Evolutionary conservation across 2,888 invertebrate genomes (phyloP).

Genomic region (Sinhomidia bicolor): DNA sequence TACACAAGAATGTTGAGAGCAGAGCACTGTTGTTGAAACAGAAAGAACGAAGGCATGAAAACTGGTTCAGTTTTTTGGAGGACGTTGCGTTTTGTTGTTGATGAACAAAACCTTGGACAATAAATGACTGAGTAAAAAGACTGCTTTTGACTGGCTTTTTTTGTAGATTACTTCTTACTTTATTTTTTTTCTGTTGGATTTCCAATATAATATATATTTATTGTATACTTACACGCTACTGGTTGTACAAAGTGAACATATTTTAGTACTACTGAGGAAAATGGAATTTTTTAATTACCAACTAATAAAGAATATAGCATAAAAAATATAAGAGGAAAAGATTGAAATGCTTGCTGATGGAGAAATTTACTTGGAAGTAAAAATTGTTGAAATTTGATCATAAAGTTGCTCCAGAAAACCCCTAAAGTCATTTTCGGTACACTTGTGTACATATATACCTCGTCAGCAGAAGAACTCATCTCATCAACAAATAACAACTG

Average conservation of each 20-base stretch:
- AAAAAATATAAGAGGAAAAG: slow-evolving; percentile 41
- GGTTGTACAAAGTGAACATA: neutral
- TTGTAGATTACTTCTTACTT: neutral
- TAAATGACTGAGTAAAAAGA: slow-evolving; percentile 10
- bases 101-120: slow-evolving; percentile 59
- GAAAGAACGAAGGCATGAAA: slow-evolving; percentile 62
- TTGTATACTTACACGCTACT: neutral
- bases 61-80: slow-evolving; percentile 67
- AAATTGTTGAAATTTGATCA: slow-evolving; percentile 68
- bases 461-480: neutral
- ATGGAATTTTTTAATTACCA: slow-evolving; percentile 76
- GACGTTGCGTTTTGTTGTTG: too few species aligned
- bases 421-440: slow-evolving; percentile 1
- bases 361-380: slow-evolving; percentile 36
- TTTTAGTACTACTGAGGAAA: slow-evolving; percentile 1
- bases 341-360: slow-evolving; percentile 54
- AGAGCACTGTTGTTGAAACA: neutral
- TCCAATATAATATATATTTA: neutral
- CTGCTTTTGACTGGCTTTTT: neutral
- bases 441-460: neutral
- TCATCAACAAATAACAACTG: neutral
- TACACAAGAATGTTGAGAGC: neutral
- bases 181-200: neutral
- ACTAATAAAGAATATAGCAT: slow-evolving; percentile 57
- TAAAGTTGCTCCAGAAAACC: slow-evolving; percentile 66